Evolutionary conservation across 2,888 invertebrate species (phyloP).

Genomic region (Leucophenga maculata): DNA sequence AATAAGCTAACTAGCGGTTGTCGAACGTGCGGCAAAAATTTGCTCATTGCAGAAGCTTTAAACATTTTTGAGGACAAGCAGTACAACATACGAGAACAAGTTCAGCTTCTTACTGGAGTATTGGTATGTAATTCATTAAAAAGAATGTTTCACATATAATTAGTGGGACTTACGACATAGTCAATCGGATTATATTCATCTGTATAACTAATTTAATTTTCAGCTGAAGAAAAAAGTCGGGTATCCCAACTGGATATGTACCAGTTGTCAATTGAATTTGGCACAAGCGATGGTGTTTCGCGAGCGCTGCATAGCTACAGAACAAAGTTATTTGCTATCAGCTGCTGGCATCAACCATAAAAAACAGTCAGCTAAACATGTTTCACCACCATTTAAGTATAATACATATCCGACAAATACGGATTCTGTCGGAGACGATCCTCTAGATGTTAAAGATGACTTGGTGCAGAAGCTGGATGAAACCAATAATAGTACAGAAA

Average conservation of each 20-base stretch:
- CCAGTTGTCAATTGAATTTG: conserved; percentile 45
- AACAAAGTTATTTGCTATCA: conserved; percentile 20
- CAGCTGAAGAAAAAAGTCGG: conserved; percentile 36
- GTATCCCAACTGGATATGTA: conserved; percentile 49
- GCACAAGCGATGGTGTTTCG: conserved; percentile 46
- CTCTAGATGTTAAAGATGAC: no score
- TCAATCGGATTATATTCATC: not conserved
- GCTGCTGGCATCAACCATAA: no score
- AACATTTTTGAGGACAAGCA: not conserved
- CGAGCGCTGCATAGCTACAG: conserved; percentile 45
- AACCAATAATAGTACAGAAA: no score
- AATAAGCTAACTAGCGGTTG: not conserved
- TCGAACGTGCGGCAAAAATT: not conserved
- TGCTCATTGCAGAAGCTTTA: not conserved
- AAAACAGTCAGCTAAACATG: no score
- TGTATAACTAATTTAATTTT: not conserved
- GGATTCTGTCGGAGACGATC: no score
- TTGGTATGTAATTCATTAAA: not conserved
- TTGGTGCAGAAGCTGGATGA: no score
- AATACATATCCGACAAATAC: no score
- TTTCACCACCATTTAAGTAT: no score
- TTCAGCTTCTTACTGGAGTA: conserved; percentile 6
- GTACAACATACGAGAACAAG: not conserved
- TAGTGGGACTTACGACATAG: not conserved
- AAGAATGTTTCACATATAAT: not conserved